phyloP scores from a whole-genome alignment of 1,140 invertebrate genomes.

The Arion vulgaris region DNA sequence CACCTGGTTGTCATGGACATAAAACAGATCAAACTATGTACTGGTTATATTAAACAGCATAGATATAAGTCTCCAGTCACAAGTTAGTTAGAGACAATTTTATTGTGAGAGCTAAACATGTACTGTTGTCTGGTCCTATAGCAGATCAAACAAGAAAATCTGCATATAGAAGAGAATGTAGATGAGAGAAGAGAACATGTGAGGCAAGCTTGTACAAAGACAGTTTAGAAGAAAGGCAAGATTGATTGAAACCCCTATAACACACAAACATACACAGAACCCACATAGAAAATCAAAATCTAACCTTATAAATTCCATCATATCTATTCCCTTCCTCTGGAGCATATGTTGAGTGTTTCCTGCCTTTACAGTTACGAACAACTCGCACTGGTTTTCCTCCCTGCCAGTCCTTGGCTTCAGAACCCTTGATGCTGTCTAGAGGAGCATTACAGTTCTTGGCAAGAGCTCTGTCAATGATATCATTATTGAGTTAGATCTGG shows the following conservation, averaged over 20 bases:
- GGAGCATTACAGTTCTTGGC: slow-evolving; percentile 84
- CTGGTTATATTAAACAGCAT: too few species aligned
- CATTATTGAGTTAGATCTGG: too few species aligned
- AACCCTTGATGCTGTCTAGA: slow-evolving; percentile 79
- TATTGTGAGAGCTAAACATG: too few species aligned
- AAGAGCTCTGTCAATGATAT: slow-evolving; percentile 77
- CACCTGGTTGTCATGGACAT: slow-evolving; percentile 71
- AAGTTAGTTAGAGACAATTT: background rate
- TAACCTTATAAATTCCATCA: slow-evolving; percentile 75
- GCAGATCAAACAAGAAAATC: too few species aligned
- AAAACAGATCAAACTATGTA: too few species aligned
- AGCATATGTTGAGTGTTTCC: slow-evolving; percentile 85
- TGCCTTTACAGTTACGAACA: slow-evolving; percentile 82
- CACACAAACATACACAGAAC: too few species aligned
- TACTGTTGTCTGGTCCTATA: too few species aligned
- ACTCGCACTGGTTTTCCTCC: slow-evolving; percentile 85
- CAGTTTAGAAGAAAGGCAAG: too few species aligned
- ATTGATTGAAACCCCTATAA: too few species aligned
- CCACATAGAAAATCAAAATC: background rate
- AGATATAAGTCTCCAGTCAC: background rate
- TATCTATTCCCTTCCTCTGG: slow-evolving; percentile 81
- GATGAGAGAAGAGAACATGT: too few species aligned
- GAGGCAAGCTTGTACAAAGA: too few species aligned
- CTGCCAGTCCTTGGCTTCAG: slow-evolving; percentile 82
- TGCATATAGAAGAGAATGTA: too few species aligned